Percentiles rank a stretch among this genome's conserved stretches.
Evolutionary conservation across 2,797 vertebrate species (phyloP).

Genomic region (Ctenopoma multispine): DNA sequence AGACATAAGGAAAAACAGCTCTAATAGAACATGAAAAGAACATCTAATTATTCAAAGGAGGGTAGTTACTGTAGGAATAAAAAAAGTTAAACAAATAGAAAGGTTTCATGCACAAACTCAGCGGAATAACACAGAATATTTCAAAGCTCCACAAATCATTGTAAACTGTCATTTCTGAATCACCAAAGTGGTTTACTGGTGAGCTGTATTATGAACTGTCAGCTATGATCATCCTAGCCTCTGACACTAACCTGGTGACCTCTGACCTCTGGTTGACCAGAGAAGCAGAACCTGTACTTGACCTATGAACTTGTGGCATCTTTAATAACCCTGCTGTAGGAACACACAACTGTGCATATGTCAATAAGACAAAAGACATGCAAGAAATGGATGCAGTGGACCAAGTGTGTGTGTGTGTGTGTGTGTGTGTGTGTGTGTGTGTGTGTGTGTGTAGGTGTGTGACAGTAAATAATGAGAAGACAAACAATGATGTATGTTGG

Average conservation of each 20-base stretch:
- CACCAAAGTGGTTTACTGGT: background rate
- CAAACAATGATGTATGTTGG: conserved; percentile 64
- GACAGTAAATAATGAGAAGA: conserved; percentile 51
- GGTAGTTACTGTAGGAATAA: conserved; percentile 55
- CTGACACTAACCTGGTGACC: conserved; percentile 49
- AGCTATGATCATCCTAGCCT: conserved; percentile 30
- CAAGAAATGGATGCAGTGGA: conserved; percentile 40
- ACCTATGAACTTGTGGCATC: conserved; percentile 45
- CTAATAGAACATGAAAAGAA: conserved; percentile 81
- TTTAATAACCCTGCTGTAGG: conserved; percentile 51
- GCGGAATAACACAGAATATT: conserved; percentile 30
- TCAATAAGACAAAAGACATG: conserved; percentile 47
- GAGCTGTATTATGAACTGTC: conserved; percentile 30
- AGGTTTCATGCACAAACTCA: conserved; percentile 32
- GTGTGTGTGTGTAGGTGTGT: conserved; percentile 16
- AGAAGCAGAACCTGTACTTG: conserved; percentile 60
- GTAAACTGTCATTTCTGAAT: conserved; percentile 16
- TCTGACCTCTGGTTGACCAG: conserved; percentile 53
- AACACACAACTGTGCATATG: conserved; percentile 25
- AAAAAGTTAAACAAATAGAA: conserved; percentile 65
- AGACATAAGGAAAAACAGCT: conserved; percentile 67
- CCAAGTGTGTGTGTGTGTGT: conserved; percentile 12
- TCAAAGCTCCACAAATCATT: background rate
- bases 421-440: conserved; percentile 15
- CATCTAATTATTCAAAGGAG: conserved; percentile 78